These are phyloP conservation scores for Crotalus horridus DNA, from an alignment of 2,113 vertebrate species.

Conservation along the genomic window DNA sequence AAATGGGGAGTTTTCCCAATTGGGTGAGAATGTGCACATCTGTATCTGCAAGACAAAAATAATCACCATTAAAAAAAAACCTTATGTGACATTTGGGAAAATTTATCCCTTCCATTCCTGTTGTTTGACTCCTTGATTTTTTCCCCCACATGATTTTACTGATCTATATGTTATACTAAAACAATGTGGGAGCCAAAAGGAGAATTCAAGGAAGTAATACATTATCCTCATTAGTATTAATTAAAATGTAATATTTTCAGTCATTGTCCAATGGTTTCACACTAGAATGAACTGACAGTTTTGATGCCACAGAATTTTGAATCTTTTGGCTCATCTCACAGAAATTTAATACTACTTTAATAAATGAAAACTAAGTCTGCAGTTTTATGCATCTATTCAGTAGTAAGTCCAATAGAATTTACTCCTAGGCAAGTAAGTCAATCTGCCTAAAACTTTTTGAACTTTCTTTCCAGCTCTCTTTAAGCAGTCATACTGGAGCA, in stretches of 20 bases:
- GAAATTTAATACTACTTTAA: neutral
- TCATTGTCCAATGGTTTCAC: neutral
- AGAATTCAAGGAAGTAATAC: neutral
- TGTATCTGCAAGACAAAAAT: neutral
- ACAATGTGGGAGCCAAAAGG: neutral
- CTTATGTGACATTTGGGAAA: neutral
- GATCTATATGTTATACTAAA: neutral
- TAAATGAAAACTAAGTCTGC: neutral
- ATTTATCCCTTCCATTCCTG: neutral
- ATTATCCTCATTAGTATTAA: neutral
- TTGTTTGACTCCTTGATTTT: neutral
- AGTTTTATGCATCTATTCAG: neutral
- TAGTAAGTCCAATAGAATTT: neutral
- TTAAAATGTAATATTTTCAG: neutral
- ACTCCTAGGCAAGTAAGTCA: neutral
- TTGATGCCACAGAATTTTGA: neutral
- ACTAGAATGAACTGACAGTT: neutral
- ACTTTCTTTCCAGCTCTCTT: constrained; percentile 14
- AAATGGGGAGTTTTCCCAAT: neutral
- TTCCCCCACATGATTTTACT: neutral
- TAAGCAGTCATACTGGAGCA: neutral
- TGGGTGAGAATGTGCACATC: neutral
- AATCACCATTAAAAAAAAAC: neutral
- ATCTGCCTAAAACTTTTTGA: neutral
- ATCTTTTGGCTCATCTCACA: neutral